Conservation (phyloP, 2,888 invertebrate species). For the Nemapogon koenigi region DNA sequence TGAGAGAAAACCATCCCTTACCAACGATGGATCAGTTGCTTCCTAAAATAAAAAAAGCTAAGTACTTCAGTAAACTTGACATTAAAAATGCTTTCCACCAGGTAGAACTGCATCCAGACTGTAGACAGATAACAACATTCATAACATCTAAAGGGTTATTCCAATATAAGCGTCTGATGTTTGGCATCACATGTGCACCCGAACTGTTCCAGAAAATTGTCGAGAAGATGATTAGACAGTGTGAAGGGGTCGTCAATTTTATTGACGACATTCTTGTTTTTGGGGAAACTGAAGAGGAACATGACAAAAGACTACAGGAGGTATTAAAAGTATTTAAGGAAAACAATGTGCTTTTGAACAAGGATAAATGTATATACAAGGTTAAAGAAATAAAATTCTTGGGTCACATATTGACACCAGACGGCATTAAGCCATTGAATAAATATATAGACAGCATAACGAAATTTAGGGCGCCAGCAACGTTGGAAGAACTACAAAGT, state of each 20-base stretch:
- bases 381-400: constrained; percentile 20
- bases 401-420: constrained; percentile 20
- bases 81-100: too few species aligned
- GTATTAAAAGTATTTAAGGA: constrained; percentile 15
- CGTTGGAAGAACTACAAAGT: constrained; percentile 20
- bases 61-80: too few species aligned
- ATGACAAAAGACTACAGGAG: constrained; percentile 21
- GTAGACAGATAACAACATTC: too few species aligned
- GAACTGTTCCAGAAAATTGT: constrained; percentile 38
- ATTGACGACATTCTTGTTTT: constrained; percentile 33
- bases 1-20: too few species aligned
- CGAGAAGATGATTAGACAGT: constrained; percentile 25
- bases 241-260: constrained; percentile 26
- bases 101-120: too few species aligned
- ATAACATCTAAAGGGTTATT: too few species aligned
- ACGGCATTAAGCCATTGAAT: constrained; percentile 21
- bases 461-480: constrained; percentile 20
- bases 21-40: too few species aligned
- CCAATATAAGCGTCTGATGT: too few species aligned
- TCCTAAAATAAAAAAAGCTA: too few species aligned
- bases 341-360: constrained; percentile 14
- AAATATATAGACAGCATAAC: constrained; percentile 17
- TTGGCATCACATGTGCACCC: constrained; percentile 34
- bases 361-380: constrained; percentile 24
- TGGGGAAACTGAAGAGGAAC: constrained; percentile 22